These are phyloP conservation scores for Ectropis crepuscularia DNA, from an alignment of 2,888 invertebrate genomes.

Conservation along the genomic window DNA sequence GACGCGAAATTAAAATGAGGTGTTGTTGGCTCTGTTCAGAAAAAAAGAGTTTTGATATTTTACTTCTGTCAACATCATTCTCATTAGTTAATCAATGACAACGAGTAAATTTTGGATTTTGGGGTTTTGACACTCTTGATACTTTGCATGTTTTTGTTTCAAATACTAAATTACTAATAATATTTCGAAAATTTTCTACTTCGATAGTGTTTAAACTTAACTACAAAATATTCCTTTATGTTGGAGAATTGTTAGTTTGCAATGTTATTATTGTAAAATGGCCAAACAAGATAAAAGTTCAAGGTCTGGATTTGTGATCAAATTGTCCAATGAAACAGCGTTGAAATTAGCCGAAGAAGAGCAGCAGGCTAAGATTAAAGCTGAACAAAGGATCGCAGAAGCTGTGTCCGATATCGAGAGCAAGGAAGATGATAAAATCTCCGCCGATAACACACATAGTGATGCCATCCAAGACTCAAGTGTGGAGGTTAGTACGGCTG, in stretches of 20 bases:
- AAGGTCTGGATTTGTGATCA: slow-evolving; percentile 77
- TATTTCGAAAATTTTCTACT: no score
- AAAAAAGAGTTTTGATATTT: no score
- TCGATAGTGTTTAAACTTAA: no score
- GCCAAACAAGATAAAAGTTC: slow-evolving; percentile 60
- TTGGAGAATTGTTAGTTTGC: not conserved
- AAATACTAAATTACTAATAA: no score
- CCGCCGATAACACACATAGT: not conserved
- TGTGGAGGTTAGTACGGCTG: slow-evolving; percentile 18
- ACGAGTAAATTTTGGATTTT: no score
- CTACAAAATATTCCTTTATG: not conserved
- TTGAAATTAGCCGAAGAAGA: slow-evolving; percentile 75
- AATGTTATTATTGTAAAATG: slow-evolving; percentile 50
- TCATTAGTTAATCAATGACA: no score
- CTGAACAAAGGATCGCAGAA: slow-evolving; percentile 21
- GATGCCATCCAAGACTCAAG: slow-evolving; percentile 10
- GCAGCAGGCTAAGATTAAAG: slow-evolving; percentile 49
- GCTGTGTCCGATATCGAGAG: slow-evolving; percentile 13
- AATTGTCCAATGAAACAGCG: slow-evolving; percentile 76
- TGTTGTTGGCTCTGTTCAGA: no score
- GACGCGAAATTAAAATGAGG: no score
- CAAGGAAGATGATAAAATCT: slow-evolving; percentile 2
- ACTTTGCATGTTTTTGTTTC: not conserved
- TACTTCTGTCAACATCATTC: no score
- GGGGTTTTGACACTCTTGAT: no score